Conservation (phyloP, 2,797 vertebrate genomes). For the Tiaroga cobitis region DNA sequence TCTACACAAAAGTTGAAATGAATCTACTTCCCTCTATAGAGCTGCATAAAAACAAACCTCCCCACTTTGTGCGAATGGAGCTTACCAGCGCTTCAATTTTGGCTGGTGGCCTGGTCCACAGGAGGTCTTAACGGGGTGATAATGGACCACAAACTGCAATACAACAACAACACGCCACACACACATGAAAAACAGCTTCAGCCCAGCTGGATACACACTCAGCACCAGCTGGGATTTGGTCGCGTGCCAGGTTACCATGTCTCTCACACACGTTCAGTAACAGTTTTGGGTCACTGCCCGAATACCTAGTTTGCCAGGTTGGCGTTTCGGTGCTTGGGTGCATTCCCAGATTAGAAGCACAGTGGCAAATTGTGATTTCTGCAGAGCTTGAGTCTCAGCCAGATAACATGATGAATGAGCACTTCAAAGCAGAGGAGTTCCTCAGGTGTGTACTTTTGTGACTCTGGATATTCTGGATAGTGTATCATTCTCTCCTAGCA, state of each 20-base stretch:
- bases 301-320: slow-evolving; percentile 57
- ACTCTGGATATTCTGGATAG: slow-evolving; percentile 13
- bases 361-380: slow-evolving; percentile 55
- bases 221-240: slow-evolving; percentile 56
- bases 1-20: slow-evolving; percentile 8
- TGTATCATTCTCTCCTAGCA: slow-evolving; percentile 16
- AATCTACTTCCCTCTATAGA: not conserved
- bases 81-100: slow-evolving; percentile 72
- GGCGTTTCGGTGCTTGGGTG: slow-evolving; percentile 55
- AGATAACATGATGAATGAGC: slow-evolving; percentile 57
- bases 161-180: slow-evolving; percentile 76
- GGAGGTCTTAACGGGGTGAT: slow-evolving; percentile 71
- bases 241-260: slow-evolving; percentile 56
- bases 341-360: slow-evolving; percentile 58
- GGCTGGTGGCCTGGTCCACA: slow-evolving; percentile 77
- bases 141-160: slow-evolving; percentile 80
- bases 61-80: slow-evolving; percentile 61
- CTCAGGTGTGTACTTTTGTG: slow-evolving; percentile 42
- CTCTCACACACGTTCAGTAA: slow-evolving; percentile 61
- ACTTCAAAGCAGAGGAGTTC: slow-evolving; percentile 46
- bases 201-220: slow-evolving; percentile 79
- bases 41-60: slow-evolving; percentile 33
- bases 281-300: slow-evolving; percentile 76
- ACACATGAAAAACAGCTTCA: slow-evolving; percentile 80
- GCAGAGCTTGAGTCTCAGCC: slow-evolving; percentile 51